Percentiles rank a stretch among this genome's conserved stretches.
Evolutionary conservation across 2,113 vertebrate genomes (phyloP).

Genomic region (Passerina amoena): DNA sequence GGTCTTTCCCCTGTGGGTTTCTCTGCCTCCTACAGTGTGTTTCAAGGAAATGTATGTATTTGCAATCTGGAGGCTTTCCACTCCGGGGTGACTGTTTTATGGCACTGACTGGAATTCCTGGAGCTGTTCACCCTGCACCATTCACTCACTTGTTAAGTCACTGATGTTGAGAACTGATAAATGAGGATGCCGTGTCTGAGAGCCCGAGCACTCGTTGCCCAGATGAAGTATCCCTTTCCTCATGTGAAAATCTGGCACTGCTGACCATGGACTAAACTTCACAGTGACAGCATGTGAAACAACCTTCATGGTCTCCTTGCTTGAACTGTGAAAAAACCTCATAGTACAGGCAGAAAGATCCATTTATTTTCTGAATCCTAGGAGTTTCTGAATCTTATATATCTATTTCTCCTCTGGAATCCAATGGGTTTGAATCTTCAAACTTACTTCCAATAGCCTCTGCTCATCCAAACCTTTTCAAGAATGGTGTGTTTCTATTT

Average conservation of each 20-base stretch:
- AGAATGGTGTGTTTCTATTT: neutral
- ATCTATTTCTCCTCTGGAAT: neutral
- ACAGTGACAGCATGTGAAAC: neutral
- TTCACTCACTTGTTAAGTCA: neutral
- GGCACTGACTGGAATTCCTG: neutral
- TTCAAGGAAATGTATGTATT: neutral
- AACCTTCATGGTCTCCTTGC: neutral
- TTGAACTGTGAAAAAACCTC: neutral
- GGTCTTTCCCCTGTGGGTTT: neutral
- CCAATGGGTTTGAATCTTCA: neutral
- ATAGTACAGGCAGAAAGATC: neutral
- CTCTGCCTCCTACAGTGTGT: neutral
- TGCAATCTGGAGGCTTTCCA: neutral
- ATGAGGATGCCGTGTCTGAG: neutral
- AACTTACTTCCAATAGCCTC: neutral
- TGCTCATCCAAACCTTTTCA: conserved; percentile 1
- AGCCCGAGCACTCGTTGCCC: neutral
- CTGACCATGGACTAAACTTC: neutral
- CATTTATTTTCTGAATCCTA: neutral
- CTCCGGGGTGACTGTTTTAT: neutral
- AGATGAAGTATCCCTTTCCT: neutral
- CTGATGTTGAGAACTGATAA: neutral
- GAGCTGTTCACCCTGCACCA: neutral
- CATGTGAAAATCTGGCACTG: neutral
- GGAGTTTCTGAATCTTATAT: neutral